Conservation (phyloP, 2,888 invertebrate species). For the Cephus spinipes region DNA sequence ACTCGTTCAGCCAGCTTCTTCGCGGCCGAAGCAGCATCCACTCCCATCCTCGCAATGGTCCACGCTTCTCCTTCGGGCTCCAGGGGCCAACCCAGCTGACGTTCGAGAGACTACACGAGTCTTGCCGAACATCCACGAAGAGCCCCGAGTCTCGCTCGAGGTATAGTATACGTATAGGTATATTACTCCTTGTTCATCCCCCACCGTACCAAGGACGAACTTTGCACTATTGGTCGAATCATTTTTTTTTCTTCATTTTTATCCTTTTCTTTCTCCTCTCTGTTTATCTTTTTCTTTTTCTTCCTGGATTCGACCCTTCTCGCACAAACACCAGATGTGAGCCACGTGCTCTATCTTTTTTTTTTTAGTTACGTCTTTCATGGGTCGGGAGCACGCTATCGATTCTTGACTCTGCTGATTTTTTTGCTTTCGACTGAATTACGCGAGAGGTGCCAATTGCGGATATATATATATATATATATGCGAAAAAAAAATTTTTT, state of each 20-base stretch:
- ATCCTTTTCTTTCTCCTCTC: background rate
- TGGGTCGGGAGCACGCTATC: background rate
- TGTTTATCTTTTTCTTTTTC: conserved; percentile 7
- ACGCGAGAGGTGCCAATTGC: background rate
- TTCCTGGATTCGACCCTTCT: conserved; percentile 2
- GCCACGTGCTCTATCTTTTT: conserved; percentile 31
- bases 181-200: background rate
- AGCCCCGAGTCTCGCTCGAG: background rate
- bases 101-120: background rate
- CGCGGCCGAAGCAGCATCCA: background rate
- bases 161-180: background rate
- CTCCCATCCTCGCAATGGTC: background rate
- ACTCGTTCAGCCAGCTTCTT: background rate
- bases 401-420: background rate
- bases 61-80: background rate
- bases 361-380: background rate
- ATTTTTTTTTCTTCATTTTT: conserved; percentile 3
- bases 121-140: background rate
- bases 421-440: background rate
- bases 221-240: conserved; percentile 9
- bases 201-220: conserved; percentile 10
- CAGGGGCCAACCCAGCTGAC: background rate
- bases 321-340: conserved; percentile 29
- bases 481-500: no score
- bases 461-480: no score